A percentile compares a stretch with the other conserved stretches of the same genome.
These are phyloP conservation scores for Caenorhabditis imperialis DNA, from an alignment of 2,888 invertebrate genomes.

Conservation along the genomic window DNA sequence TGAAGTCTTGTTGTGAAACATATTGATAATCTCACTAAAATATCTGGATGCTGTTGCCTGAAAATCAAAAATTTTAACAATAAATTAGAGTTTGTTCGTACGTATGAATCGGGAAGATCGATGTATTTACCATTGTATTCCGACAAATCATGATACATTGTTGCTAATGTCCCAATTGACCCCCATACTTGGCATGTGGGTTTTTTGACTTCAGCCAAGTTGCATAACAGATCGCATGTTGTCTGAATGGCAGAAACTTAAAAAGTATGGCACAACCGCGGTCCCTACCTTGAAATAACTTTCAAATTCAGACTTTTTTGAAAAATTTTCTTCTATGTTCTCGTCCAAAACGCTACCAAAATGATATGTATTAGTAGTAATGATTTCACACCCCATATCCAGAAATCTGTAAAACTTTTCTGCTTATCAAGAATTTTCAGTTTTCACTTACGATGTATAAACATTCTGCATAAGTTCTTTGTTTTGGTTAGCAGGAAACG, in stretches of 20 bases:
- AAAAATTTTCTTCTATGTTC: background rate
- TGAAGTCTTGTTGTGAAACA: conserved; percentile 6
- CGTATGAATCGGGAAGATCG: conserved; percentile 3
- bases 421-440: background rate
- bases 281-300: conserved; percentile 19
- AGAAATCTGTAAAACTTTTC: conserved; percentile 17
- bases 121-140: conserved; percentile 46
- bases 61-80: too few relatives aligned
- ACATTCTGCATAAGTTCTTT: conserved; percentile 21
- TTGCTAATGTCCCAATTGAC: conserved; percentile 37
- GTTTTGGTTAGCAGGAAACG: conserved; percentile 34
- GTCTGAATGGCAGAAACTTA: conserved; percentile 12
- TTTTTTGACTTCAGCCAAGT: background rate
- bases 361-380: conserved; percentile 54
- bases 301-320: background rate
- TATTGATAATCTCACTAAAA: conserved; percentile 5
- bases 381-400: conserved; percentile 6
- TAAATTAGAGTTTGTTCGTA: too few relatives aligned
- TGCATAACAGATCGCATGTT: conserved; percentile 6
- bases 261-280: background rate
- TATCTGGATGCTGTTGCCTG: conserved; percentile 11
- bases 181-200: conserved; percentile 12
- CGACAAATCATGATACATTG: conserved; percentile 31
- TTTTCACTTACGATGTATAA: conserved; percentile 23
- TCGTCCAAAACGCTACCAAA: conserved; percentile 36